Conservation (phyloP, 2,113 vertebrate species). For the Montifringilla adamsi region DNA sequence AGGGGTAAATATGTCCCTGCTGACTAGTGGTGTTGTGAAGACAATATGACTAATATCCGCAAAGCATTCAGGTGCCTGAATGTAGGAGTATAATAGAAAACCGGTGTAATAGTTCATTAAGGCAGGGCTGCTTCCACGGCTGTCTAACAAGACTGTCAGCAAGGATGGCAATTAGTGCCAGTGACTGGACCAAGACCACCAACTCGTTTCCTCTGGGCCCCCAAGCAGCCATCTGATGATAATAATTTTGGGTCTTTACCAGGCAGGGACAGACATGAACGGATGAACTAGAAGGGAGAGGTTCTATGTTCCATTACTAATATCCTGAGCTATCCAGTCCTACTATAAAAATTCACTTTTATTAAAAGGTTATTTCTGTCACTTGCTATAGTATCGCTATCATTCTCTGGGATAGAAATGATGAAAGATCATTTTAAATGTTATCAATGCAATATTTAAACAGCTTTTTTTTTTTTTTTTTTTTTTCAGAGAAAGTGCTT, state of each 20-base stretch:
- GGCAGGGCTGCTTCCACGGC: not conserved
- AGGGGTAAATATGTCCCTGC: conserved; percentile 19
- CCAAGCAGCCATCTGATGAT: conserved; percentile 59
- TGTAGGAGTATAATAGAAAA: conserved; percentile 5
- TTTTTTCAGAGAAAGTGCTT: not conserved
- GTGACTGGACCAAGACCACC: conserved; percentile 59
- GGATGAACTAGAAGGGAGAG: conserved; percentile 56
- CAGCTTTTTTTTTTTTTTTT: not conserved
- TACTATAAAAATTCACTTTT: conserved; percentile 69
- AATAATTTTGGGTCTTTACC: conserved; percentile 63
- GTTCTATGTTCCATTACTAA: conserved; percentile 68
- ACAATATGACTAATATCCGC: conserved; percentile 17
- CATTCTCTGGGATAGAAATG: conserved; percentile 54
- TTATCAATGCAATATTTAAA: conserved; percentile 66
- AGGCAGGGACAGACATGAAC: conserved; percentile 38
- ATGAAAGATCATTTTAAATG: conserved; percentile 64
- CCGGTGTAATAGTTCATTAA: conserved; percentile 26
- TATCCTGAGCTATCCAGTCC: conserved; percentile 58
- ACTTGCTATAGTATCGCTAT: conserved; percentile 61
- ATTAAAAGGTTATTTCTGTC: conserved; percentile 71
- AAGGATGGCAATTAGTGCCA: conserved; percentile 58
- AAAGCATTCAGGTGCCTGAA: not conserved
- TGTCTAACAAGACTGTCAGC: conserved; percentile 27
- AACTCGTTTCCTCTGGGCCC: conserved; percentile 52
- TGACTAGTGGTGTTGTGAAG: not conserved